Percentiles rank a stretch among this genome's conserved stretches.
Evolutionary conservation across 2,113 vertebrate genomes (phyloP).

Genomic region (Puffinus mauretanicus): DNA sequence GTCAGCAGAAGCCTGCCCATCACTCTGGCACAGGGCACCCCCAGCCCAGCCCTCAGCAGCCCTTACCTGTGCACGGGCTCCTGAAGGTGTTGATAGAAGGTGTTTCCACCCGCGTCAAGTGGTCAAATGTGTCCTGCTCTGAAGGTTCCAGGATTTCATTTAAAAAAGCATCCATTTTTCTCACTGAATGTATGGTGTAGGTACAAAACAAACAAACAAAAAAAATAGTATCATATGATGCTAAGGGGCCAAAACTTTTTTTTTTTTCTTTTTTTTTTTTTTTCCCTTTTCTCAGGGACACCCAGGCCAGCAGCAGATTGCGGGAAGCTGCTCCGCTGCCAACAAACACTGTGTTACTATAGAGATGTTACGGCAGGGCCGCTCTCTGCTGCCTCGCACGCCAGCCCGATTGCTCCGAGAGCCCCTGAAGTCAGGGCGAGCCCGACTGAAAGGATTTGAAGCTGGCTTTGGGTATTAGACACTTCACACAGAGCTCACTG

Average conservation of each 20-base stretch:
- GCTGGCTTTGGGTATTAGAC: fast-evolving
- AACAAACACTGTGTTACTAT: not conserved
- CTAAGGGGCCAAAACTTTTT: fast-evolving
- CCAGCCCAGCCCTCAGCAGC: too few species aligned
- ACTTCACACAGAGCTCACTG: fast-evolving
- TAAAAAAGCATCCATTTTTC: not conserved
- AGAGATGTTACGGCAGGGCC: not conserved
- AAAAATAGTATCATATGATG: not conserved
- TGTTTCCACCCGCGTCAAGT: not conserved
- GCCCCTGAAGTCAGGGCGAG: fast-evolving
- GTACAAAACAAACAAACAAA: not conserved
- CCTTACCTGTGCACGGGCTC: not conserved
- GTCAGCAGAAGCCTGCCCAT: not conserved
- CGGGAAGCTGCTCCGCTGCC: not conserved
- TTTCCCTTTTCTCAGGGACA: too few species aligned
- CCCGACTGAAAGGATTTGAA: not conserved
- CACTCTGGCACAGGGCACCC: not conserved
- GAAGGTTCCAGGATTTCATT: not conserved
- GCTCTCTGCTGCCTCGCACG: fast-evolving
- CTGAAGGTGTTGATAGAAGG: fast-evolving
- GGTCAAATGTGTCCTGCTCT: not conserved
- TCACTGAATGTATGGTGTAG: fast-evolving
- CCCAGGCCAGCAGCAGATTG: not conserved
- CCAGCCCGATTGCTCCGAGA: too few species aligned
- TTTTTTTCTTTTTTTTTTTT: too few species aligned